Evolutionary conservation across 2,113 vertebrate genomes (phyloP), one percentile per base, ranked within the genome.

Genomic region (Ictalurus punctatus): DNA sequence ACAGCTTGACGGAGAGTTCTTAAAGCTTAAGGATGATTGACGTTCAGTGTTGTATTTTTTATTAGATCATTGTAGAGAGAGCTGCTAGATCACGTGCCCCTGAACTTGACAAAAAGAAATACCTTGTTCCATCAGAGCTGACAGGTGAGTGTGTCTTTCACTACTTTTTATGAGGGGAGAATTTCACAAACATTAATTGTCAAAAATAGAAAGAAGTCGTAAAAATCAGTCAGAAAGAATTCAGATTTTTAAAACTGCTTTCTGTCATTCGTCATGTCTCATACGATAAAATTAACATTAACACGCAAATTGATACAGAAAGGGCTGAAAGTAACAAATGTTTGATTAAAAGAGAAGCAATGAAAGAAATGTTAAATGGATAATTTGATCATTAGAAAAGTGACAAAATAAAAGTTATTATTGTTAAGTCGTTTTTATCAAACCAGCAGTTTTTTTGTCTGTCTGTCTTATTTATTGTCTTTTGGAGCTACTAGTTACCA

Each of bases 61-160:
- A 81, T 76, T 90, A 99, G 98, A 98, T 99, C 90, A 99, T 99
- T 0, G 97, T 99, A 91, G 98, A 99, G 93, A 97, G 97, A 93
- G 96, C 97, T 65, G 93, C 95, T 0, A 97, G 98, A 94, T 98
- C 98, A 90, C 96, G 98, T 93, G 98, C 98, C 83, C 98, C 98
- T 16, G 98, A 99, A 65, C 93, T 99, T 93, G 98, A 99, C 94
- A 99, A 99, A 94, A 98, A 98, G 95, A 99, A 99, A 96, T 99
- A 98, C 78, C 95, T 99, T 0, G 98, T 99, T 90, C 98, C 98
- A 91, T 98, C 98, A 44, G 98, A 99, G 92, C 96, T 99, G 92
- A 99, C 98, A 91, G 98, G 98, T 99, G 94, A 96, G 87, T 92
- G 5, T 74, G 44, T 27, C 58, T 79, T 10, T 30, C 58, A 13